These are phyloP conservation scores for Tautogolabrus adspersus DNA, from an alignment of 2,113 vertebrate species.

Conservation along the genomic window DNA sequence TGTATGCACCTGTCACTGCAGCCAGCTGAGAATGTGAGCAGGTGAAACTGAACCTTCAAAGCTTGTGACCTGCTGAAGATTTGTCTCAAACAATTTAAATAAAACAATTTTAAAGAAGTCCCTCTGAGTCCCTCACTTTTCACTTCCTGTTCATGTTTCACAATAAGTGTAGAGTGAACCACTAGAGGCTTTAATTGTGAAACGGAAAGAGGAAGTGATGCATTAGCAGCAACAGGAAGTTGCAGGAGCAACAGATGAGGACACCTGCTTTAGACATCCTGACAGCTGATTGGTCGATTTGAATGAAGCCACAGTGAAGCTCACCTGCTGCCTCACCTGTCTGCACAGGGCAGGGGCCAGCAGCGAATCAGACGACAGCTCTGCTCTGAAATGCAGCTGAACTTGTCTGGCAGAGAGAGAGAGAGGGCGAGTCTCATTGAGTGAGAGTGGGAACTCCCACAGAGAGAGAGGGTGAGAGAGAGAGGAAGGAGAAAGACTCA, in stretches of 20 bases:
- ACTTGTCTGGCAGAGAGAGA: constrained; percentile 66
- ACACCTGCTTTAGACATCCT: neutral
- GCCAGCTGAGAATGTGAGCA: neutral
- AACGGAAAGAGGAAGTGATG: constrained; percentile 28
- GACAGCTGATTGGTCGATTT: constrained; percentile 46
- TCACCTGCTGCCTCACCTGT: constrained; percentile 44
- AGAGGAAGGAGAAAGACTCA: constrained; percentile 23
- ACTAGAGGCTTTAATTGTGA: constrained; percentile 41
- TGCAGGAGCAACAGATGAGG: neutral
- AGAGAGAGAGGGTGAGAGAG: constrained; percentile 32
- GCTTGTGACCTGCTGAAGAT: too few relatives aligned
- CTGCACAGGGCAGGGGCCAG: constrained; percentile 48
- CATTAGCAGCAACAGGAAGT: constrained; percentile 18
- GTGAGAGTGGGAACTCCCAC: constrained; percentile 30
- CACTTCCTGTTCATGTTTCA: constrained; percentile 10
- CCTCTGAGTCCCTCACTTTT: neutral
- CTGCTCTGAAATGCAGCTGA: constrained; percentile 68
- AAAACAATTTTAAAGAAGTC: too few relatives aligned
- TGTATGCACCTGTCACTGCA: neutral
- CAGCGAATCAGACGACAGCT: constrained; percentile 60
- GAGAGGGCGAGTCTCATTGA: constrained; percentile 34
- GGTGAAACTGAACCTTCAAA: too few relatives aligned
- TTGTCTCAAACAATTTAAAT: too few relatives aligned
- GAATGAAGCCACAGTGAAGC: constrained; percentile 28
- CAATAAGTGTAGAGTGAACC: neutral